Conservation (phyloP, 2,113 vertebrate genomes). For the Prietella phreatophila region DNA sequence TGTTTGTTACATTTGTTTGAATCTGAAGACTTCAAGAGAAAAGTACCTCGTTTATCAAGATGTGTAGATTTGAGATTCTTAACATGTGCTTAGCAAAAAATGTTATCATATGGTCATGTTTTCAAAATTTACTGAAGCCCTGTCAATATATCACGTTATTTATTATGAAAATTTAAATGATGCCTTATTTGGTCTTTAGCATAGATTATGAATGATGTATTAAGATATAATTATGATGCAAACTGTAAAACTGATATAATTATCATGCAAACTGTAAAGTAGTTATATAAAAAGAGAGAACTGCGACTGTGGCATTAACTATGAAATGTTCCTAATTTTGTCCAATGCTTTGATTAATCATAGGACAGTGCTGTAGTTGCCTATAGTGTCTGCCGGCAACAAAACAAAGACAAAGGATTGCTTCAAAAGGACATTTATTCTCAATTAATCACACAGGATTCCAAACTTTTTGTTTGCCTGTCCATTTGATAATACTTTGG, state of each 20-base stretch:
- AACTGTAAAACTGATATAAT: no score
- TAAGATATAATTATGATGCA: neutral
- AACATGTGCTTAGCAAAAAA: slow-evolving; percentile 18
- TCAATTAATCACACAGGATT: slow-evolving; percentile 42
- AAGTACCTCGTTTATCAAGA: slow-evolving; percentile 42
- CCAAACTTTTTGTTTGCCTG: slow-evolving; percentile 20
- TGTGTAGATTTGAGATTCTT: slow-evolving; percentile 35
- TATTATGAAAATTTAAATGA: neutral
- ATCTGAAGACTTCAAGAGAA: slow-evolving; percentile 38
- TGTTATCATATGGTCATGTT: neutral
- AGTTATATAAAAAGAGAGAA: neutral
- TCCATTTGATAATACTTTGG: slow-evolving; percentile 35
- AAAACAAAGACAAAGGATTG: neutral
- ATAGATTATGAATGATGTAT: neutral
- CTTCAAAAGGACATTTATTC: slow-evolving; percentile 39
- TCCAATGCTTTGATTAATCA: neutral
- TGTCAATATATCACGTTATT: neutral
- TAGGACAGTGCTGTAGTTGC: neutral
- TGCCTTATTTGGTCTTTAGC: neutral
- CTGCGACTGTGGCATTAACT: neutral
- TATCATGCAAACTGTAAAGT: neutral
- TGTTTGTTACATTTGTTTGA: slow-evolving; percentile 46
- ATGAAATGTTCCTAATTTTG: neutral
- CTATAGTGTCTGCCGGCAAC: neutral
- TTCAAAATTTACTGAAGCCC: neutral